Conservation (phyloP, 1,140 invertebrate species). For the Papilio glaucus region DNA sequence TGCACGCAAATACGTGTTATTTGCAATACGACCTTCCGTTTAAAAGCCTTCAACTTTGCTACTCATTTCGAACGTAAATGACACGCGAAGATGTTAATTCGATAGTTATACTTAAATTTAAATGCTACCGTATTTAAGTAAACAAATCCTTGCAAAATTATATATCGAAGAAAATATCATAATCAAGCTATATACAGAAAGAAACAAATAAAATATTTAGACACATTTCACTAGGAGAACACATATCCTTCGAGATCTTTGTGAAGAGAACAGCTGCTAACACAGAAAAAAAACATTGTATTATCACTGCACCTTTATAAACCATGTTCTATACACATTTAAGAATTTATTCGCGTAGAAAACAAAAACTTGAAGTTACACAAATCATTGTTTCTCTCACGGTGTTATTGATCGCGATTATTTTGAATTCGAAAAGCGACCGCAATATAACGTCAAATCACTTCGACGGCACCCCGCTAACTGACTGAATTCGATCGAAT, state of each 20-base stretch:
- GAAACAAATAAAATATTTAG: constrained; percentile 44
- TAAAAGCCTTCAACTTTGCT: constrained; percentile 53
- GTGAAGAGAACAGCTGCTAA: constrained; percentile 60
- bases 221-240: constrained; percentile 51
- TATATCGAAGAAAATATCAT: too few relatives aligned
- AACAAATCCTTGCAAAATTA: constrained; percentile 35
- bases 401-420: constrained; percentile 60
- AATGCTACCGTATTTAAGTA: neutral
- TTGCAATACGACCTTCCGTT: constrained; percentile 62
- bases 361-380: constrained; percentile 55
- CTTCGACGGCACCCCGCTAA: constrained; percentile 73
- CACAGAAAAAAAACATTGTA: constrained; percentile 54
- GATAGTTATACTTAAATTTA: neutral
- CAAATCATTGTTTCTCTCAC: constrained; percentile 60
- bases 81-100: constrained; percentile 8
- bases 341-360: constrained; percentile 45
- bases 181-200: too few relatives aligned
- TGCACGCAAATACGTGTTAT: constrained; percentile 66
- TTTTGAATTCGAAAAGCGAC: constrained; percentile 65
- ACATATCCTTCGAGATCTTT: constrained; percentile 59
- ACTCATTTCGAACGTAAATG: constrained; percentile 47
- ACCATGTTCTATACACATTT: constrained; percentile 54
- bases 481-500: constrained; percentile 62
- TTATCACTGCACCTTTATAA: constrained; percentile 54
- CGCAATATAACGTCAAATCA: constrained; percentile 64